Evolutionary conservation across 1,140 invertebrate genomes (phyloP).

Genomic region (Drosophila oshimai): DNA sequence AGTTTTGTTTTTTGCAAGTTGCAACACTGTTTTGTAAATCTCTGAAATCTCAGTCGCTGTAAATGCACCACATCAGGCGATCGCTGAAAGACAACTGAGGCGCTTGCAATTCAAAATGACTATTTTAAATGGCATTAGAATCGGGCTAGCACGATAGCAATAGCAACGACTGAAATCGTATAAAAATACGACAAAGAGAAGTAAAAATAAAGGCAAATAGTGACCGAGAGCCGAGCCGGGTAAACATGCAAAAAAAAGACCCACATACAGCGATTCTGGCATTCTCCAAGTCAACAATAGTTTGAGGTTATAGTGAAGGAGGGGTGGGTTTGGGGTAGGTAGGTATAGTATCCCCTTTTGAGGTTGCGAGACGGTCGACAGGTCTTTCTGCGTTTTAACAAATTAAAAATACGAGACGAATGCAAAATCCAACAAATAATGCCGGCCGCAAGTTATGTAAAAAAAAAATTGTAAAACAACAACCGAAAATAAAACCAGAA

Average conservation of each 20-base stretch:
- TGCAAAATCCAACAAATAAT: conserved; percentile 26
- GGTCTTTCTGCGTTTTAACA: conserved; percentile 55
- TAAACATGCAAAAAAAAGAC: conserved; percentile 67
- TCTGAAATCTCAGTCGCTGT: neutral
- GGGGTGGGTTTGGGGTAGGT: conserved; percentile 4
- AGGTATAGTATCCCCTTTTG: neutral
- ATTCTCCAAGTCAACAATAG: conserved; percentile 31
- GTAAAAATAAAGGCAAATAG: conserved; percentile 24
- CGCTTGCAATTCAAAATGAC: conserved; percentile 33
- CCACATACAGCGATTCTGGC: conserved; percentile 35
- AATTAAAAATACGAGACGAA: conserved; percentile 39
- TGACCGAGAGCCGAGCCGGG: conserved; percentile 24
- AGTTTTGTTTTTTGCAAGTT: neutral
- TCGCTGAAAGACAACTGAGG: conserved; percentile 57
- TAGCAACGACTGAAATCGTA: conserved; percentile 41
- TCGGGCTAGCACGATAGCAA: conserved; percentile 27
- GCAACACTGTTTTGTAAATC: neutral
- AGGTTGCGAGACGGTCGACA: conserved; percentile 7
- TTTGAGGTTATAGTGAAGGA: conserved; percentile 15
- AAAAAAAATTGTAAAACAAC: conserved; percentile 27
- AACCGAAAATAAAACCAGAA: conserved; percentile 23
- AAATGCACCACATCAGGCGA: conserved; percentile 37
- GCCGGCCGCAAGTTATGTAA: conserved; percentile 73
- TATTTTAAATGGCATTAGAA: conserved; percentile 61
- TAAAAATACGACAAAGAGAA: conserved; percentile 38